Evolutionary conservation across 2,113 vertebrate genomes (phyloP), one percentile per base, ranked within the genome.

Genomic region (Pluvialis apricaria): DNA sequence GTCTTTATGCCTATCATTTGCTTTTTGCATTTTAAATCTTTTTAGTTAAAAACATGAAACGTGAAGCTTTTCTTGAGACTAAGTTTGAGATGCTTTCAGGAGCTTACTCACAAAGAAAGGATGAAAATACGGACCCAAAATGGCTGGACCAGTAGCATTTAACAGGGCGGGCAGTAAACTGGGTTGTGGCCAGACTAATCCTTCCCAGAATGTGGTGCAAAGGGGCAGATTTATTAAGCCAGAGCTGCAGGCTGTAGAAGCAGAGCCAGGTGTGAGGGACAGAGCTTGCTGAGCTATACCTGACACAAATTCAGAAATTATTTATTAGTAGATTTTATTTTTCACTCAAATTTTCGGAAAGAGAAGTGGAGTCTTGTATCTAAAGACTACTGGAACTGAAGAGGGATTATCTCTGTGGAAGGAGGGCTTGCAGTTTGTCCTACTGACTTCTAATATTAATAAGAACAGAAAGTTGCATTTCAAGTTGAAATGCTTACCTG

Each of bases 291-390:
- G 34, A 80, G 51, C 76, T 93, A 34, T 65, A 57, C 15, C 45
- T 73, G 60, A 31, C 44, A 31, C 2, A 6, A 34, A 70, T 62
- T 61, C 62, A 61, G 75, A 70, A 81, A 18, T 38, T 0, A 45
- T 54, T 70, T 80, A 32, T 51, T 80, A 66, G 14, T 36, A 13
- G 24, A 38, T 73, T 70, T 81, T 58, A 62, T 47, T 86, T 93
- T 88, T 88, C 54, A 62, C 22, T 42, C 83, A 61, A 12, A 36
- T 82, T 91, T 93, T 91, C 13, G 60, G 64, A 42, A 70, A 58
- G 66, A 45, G 6, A 78, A 69, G 4, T 1, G 0, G 28, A 16
- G 4, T 52, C 34, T 15, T 73, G 0, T 88, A 15, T 69, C 79
- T 90, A 47, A 80, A 80, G 66, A 58, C 13, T 88, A 4, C 25